phyloP scores from a whole-genome alignment of 2,113 vertebrate genomes.

The Corythaeola cristata region DNA sequence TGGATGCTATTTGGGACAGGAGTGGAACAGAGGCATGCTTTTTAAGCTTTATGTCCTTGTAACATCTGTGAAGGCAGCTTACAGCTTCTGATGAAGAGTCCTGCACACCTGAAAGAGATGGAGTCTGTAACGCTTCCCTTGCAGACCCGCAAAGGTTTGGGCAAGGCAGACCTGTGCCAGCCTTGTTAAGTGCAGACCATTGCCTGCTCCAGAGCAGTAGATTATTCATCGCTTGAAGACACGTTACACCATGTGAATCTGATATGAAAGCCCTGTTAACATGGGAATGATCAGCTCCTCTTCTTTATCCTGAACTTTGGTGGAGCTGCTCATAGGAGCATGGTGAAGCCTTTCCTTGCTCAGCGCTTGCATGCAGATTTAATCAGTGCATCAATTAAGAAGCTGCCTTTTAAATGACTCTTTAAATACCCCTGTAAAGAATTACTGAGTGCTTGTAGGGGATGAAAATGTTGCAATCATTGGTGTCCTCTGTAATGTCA shows the following conservation, averaged over 20 bases:
- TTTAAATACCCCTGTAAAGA: not conserved
- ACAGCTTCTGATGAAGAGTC: not conserved
- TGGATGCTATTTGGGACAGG: not conserved
- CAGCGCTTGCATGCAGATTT: not conserved
- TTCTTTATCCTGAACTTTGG: not conserved
- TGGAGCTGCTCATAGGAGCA: not conserved
- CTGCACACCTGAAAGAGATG: not conserved
- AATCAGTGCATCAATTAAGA: not conserved
- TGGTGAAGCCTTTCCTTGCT: not conserved
- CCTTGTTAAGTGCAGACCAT: not conserved
- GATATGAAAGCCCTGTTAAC: not conserved
- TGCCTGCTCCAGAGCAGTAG: not conserved
- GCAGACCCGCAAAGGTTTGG: not conserved
- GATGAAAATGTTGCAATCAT: not conserved
- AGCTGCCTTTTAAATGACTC: not conserved
- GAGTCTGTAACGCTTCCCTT: not conserved
- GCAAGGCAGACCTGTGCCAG: not conserved
- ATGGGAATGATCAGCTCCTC: not conserved
- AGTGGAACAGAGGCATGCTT: not conserved
- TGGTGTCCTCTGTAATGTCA: not conserved
- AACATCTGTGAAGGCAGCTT: not conserved
- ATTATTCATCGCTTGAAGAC: not conserved
- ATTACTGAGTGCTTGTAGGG: not conserved
- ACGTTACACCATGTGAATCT: not conserved
- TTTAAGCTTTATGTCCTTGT: not conserved